Base-by-base conservation (phyloP, 2,888 invertebrate species). In the Aleiodes leptofemur region DNA sequence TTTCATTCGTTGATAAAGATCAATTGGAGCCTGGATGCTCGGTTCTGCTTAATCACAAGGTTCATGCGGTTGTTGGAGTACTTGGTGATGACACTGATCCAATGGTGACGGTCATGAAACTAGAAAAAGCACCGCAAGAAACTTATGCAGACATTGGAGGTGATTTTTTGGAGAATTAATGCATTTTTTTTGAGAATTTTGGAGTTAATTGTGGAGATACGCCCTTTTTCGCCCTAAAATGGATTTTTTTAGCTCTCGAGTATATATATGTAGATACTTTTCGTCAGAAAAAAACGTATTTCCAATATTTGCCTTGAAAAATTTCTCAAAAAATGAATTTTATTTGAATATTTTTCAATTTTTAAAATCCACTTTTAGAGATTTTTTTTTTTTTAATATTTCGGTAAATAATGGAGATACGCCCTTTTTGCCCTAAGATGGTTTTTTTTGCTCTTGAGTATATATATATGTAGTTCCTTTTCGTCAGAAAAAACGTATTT, bases 21-120 rank as follows among this genome's bases (percentile, higher is more conserved):
- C 98, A 99, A 88, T 90, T 99, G 73, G 99, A 99, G 90, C 99
- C 99, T 31, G 99, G 99, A 5, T 99, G 99, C 90, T 98, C 99
- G 1, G 99, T 99, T 3, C 91, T 99, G 7, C 91, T 99, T 7
- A 99, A 99, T 90, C 99, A 99, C 90, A 99, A 99, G 93, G 98
- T 98, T 1, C 98, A 99, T 91, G 98, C 98, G 64, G 98, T 99
- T n/a, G 98, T 99, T 43, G 99, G 99, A 72, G 98, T 99, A 0
- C 90, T 99, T n/a, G 96, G 97, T 31, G 99, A 99, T 90, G 99
- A 99, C 88, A 99, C 98, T 11, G 99, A 99, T 90, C 99, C 99
- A 4, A 99, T 99, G 99, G 99, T 99, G 3, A 99, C 98, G 11
- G 99, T 99, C 1, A 99, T 99, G 99, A 99, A 99, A 90, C 91